Conservation (phyloP, 2,113 vertebrate species). For the Marmota monax region DNA sequence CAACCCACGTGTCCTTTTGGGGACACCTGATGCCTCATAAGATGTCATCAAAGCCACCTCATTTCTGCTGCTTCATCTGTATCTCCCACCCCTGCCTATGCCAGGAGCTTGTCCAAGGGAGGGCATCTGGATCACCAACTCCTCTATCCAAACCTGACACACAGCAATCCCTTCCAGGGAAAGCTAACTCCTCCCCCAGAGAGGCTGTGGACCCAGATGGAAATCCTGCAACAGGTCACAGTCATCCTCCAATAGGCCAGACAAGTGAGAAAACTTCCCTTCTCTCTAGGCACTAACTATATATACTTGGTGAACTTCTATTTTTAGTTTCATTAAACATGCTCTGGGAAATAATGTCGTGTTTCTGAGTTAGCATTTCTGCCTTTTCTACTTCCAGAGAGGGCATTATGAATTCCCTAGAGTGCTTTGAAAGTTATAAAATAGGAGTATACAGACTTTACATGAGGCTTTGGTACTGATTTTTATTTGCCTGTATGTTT, state of each 20-base stretch:
- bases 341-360: constrained; percentile 70
- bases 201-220: neutral
- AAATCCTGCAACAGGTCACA: neutral
- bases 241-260: neutral
- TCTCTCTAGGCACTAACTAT: neutral
- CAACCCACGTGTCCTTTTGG: neutral
- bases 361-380: constrained; percentile 52
- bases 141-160: neutral
- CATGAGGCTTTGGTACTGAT: neutral
- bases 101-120: neutral
- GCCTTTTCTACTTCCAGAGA: constrained; percentile 55
- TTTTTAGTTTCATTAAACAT: constrained; percentile 69
- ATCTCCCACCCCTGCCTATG: neutral
- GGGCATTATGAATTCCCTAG: constrained; percentile 22
- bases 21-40: neutral
- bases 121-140: neutral
- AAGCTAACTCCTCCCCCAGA: neutral
- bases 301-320: constrained; percentile 2
- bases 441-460: neutral
- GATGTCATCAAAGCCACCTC: fast-evolving
- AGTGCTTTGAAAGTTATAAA: neutral
- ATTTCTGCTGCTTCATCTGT: fast-evolving
- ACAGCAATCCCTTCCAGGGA: neutral
- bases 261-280: constrained; percentile 6
- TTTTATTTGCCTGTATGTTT: neutral